Evolutionary conservation across 2,113 vertebrate species (phyloP).

Genomic region (Myanophis thanlyinensis): DNA sequence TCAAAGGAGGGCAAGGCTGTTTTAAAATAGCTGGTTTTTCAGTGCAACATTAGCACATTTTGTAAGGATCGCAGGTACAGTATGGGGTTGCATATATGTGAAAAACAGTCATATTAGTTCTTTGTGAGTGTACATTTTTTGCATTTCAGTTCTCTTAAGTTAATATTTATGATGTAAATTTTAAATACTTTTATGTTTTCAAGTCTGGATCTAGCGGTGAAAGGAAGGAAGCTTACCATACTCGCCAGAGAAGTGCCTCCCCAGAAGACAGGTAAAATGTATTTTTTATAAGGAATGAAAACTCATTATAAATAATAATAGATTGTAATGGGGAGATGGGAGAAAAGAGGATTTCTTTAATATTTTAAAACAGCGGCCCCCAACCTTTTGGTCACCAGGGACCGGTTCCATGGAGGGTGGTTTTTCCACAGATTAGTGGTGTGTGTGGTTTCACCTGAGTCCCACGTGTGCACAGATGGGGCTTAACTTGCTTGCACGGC

Average conservation of each 20-base stretch:
- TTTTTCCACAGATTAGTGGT: neutral
- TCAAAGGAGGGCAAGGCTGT: neutral
- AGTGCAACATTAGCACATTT: neutral
- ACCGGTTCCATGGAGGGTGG: neutral
- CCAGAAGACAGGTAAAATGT: constrained; percentile 76
- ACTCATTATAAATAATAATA: neutral
- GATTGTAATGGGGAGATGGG: neutral
- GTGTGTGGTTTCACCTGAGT: neutral
- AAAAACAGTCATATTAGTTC: neutral
- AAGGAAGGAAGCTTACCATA: constrained; percentile 65
- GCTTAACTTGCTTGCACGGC: neutral
- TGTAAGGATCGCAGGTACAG: neutral
- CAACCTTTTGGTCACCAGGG: neutral
- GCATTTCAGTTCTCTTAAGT: neutral
- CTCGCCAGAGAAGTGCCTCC: constrained; percentile 65
- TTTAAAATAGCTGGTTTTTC: neutral
- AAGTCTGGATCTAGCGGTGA: constrained; percentile 73
- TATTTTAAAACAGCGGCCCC: neutral
- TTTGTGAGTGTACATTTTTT: neutral
- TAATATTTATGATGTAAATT: neutral
- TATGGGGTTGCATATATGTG: neutral
- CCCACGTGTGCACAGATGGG: neutral
- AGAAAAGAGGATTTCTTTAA: neutral
- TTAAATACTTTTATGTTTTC: constrained; percentile 7
- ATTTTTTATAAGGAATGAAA: neutral